A percentile compares a stretch with the other conserved stretches of the same genome.
Conservation (phyloP, 2,888 invertebrate species). For the Coelogynopora nodosa region DNA sequence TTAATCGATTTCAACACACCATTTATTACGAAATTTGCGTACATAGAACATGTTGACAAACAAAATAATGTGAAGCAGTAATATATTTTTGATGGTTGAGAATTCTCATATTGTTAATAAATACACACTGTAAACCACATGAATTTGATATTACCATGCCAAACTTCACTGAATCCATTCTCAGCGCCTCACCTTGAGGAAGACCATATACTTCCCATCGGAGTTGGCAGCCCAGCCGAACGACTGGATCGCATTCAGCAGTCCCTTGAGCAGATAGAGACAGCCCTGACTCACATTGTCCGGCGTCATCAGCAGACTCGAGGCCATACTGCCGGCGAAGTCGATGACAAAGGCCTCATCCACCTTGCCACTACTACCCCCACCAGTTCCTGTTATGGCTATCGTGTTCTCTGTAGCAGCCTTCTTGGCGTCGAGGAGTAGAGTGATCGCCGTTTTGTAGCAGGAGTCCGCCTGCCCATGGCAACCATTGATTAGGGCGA, state of each 20-base stretch:
- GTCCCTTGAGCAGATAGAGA: slow-evolving; percentile 40
- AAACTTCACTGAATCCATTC: background rate
- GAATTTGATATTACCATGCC: too few relatives aligned
- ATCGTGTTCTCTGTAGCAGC: background rate
- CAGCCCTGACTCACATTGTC: slow-evolving; percentile 35
- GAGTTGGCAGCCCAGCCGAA: slow-evolving; percentile 8
- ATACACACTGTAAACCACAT: too few relatives aligned
- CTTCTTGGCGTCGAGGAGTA: slow-evolving; percentile 23
- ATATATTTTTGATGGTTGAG: too few relatives aligned
- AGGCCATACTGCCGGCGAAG: slow-evolving; percentile 29
- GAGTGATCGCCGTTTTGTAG: slow-evolving; percentile 31
- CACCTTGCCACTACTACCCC: background rate
- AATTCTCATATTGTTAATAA: too few relatives aligned
- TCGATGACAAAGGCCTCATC: slow-evolving; percentile 30
- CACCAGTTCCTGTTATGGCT: background rate
- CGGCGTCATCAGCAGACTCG: slow-evolving; percentile 35
- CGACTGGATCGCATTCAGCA: slow-evolving; percentile 31
- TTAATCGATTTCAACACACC: too few relatives aligned
- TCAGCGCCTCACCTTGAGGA: background rate
- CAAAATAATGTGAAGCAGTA: too few relatives aligned
- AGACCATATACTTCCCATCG: background rate
- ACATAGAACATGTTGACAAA: too few relatives aligned
- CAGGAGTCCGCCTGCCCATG: slow-evolving; percentile 42
- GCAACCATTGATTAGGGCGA: slow-evolving; percentile 55
- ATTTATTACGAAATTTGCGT: too few relatives aligned